These are phyloP conservation scores for Dendrocincla tyrannina DNA, from an alignment of 2,797 vertebrate genomes.

Conservation along the genomic window DNA sequence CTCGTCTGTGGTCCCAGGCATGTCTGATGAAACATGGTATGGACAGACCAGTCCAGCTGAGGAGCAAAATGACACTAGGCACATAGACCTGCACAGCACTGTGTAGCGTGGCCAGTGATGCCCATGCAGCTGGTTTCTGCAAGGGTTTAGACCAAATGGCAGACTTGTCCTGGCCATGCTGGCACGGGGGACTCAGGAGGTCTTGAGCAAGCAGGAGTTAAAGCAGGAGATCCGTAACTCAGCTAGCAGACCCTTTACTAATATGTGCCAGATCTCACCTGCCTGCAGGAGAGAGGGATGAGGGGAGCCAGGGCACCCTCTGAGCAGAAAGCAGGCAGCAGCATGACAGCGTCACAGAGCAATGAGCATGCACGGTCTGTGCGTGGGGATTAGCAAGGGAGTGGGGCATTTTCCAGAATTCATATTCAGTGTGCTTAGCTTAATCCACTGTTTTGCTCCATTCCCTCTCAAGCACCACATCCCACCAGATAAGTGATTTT, in stretches of 20 bases:
- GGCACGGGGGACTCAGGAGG: fast-evolving
- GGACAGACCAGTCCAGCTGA: not conserved
- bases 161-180: not conserved
- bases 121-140: not conserved
- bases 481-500: not conserved
- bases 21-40: not conserved
- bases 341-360: not conserved
- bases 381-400: not conserved
- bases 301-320: not conserved
- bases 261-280: not conserved
- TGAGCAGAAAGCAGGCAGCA: not conserved
- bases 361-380: not conserved
- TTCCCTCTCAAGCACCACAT: not conserved
- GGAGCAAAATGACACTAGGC: not conserved
- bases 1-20: not conserved
- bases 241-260: not conserved
- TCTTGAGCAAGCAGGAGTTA: not conserved
- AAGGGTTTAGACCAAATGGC: not conserved
- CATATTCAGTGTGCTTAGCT: not conserved
- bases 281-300: not conserved
- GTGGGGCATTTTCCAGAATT: constrained; percentile 16
- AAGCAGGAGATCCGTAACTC: not conserved
- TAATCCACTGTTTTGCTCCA: constrained; percentile 1
- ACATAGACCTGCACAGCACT: fast-evolving
- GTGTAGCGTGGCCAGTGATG: not conserved